A percentile compares a stretch with the other conserved stretches of the same genome.
These are phyloP conservation scores for Caenorhabditis doughertyi DNA, from an alignment of 2,888 invertebrate genomes.

Conservation along the genomic window DNA sequence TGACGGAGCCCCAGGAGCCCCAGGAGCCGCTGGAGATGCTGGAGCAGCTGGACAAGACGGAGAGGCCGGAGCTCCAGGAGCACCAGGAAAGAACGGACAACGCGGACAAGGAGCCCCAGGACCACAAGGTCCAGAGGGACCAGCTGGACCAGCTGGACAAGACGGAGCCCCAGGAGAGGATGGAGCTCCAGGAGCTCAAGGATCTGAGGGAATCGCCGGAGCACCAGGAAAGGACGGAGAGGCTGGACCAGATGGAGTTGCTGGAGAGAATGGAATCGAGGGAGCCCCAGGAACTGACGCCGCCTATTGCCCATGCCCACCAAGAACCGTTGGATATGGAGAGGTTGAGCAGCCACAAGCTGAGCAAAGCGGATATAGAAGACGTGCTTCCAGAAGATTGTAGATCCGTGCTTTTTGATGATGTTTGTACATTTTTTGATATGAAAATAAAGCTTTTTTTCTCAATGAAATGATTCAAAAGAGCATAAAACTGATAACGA, in stretches of 20 bases:
- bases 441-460: neutral
- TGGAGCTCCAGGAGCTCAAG: conserved; percentile 40
- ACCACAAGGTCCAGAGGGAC: conserved; percentile 66
- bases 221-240: conserved; percentile 54
- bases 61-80: conserved; percentile 56
- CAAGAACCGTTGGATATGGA: conserved; percentile 55
- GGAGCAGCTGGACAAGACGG: conserved; percentile 61
- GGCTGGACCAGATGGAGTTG: conserved; percentile 39
- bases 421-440: conserved; percentile 31
- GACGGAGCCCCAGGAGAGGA: conserved; percentile 43
- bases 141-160: conserved; percentile 41
- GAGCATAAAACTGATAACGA: no score
- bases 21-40: conserved; percentile 51
- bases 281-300: conserved; percentile 70
- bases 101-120: conserved; percentile 61
- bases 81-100: conserved; percentile 61
- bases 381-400: conserved; percentile 52
- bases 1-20: conserved; percentile 63
- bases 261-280: conserved; percentile 63
- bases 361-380: conserved; percentile 43
- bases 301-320: conserved; percentile 61
- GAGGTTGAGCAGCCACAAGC: conserved; percentile 51
- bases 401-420: neutral
- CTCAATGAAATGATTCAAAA: neutral
- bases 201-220: conserved; percentile 47